phyloP scores from a whole-genome alignment of 2,113 vertebrate genomes.

The Pyxicephalus adspersus region DNA sequence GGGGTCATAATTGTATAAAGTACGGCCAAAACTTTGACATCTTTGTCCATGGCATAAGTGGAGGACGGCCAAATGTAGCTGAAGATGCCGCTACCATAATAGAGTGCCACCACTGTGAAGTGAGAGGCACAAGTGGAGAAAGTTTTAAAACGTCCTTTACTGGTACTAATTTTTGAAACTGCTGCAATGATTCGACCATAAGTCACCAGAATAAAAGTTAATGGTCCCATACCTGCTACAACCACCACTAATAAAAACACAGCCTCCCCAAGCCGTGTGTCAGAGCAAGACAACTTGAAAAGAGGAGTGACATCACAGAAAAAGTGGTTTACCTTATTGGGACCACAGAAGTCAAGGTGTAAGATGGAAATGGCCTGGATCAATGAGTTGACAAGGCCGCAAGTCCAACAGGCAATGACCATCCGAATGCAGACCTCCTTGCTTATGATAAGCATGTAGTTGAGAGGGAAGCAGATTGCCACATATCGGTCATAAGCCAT shows the following conservation, averaged over 20 bases:
- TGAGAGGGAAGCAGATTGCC: conserved; percentile 37
- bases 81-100: not conserved
- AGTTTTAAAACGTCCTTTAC: conserved; percentile 48
- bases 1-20: conserved; percentile 61
- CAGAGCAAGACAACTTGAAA: conserved; percentile 54
- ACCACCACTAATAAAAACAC: conserved; percentile 35
- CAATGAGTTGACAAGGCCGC: not conserved
- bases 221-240: conserved; percentile 12
- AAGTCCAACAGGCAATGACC: conserved; percentile 1
- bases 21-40: conserved; percentile 58
- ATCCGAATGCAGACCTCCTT: not conserved
- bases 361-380: conserved; percentile 17
- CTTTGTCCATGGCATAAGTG: conserved; percentile 6
- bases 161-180: conserved; percentile 30
- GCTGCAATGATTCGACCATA: conserved; percentile 39
- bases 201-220: conserved; percentile 36
- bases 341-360: conserved; percentile 43
- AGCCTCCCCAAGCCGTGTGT: conserved; percentile 11
- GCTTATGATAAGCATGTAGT: conserved; percentile 26
- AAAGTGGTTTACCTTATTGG: conserved; percentile 51
- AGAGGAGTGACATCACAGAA: conserved; percentile 53
- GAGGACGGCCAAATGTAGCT: not conserved
- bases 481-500: conserved; percentile 43
- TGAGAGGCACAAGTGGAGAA: conserved; percentile 60
- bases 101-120: conserved; percentile 45